Evolutionary conservation across 2,797 vertebrate species (phyloP).

Genomic region (Podargus strigoides): DNA sequence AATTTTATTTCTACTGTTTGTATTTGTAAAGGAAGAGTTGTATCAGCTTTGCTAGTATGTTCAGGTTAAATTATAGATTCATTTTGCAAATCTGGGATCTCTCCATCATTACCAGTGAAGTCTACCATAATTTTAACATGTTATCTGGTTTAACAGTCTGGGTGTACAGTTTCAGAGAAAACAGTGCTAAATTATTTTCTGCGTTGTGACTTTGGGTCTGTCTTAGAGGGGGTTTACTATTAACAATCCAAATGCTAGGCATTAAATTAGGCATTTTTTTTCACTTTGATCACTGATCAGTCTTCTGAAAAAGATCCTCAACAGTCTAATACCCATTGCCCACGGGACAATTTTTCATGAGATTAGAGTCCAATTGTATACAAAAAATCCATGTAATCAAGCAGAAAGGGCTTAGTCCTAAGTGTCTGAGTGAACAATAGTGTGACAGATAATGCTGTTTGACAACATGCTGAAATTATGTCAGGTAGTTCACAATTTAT

Average conservation of each 20-base stretch:
- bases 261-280: not conserved
- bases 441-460: constrained; percentile 34
- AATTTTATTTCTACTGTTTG: not conserved
- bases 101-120: not conserved
- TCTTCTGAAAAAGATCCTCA: not conserved
- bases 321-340: not conserved
- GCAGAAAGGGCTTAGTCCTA: not conserved
- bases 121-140: not conserved
- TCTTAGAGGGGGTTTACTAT: not conserved
- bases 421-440: constrained; percentile 2
- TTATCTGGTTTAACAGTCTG: not conserved
- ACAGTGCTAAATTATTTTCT: not conserved
- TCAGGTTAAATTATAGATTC: not conserved
- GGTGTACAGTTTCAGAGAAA: not conserved
- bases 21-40: not conserved
- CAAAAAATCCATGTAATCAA: not conserved
- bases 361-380: not conserved
- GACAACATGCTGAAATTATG: constrained; percentile 46
- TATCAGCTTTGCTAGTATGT: not conserved
- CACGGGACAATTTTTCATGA: not conserved
- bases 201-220: not conserved
- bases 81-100: not conserved
- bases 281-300: not conserved
- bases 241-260: not conserved
- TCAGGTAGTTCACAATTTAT: not conserved